Evolutionary conservation across 2,888 invertebrate species (phyloP), one percentile per base, ranked within the genome.

Genomic region (Sarcophaga subvicina): DNA sequence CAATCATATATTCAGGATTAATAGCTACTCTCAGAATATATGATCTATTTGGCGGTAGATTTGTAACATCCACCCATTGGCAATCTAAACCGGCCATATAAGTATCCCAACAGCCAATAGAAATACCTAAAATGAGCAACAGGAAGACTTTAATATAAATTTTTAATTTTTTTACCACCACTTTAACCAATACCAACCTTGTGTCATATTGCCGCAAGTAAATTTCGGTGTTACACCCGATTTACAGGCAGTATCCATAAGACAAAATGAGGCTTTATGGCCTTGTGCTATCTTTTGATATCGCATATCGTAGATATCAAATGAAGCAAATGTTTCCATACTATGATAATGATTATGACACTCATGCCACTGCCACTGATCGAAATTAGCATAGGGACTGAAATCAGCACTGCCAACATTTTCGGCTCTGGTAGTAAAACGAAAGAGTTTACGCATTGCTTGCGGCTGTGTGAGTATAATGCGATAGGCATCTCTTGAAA

Each of bases 21-120:
- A 92, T 87, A 4, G 91, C 91, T 14, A 92, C 90, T 4, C 92
- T 90, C 12, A 92, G 88, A 69, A 91, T 91, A 20, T 92, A 92
- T 0, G 80, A 72, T 2, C 78, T 76, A 82, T 92, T 91, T 0
- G 88, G 20, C 2, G 91, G 91, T 67, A 92, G 88, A 22, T 89
- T 90, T 66, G 92, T 92, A 0, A 92, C 91, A 89, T 92, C 92
- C 54, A 92, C 92, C 92, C 92, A 92, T 83, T 92, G 92, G 49
- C 92, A 92, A 86, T 92, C 92, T 37, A 92, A 86, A 11, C 88
- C 85, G 54, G 90, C 85, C 5, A 88, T 88, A 77, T 92, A 92
- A 10, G 89, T 89, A 83, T 92, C 92, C 14, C 91, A 76, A 59
- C 92, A 92, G 37, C 92, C 92, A 54, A 91, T 85, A 0, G 90